Percentiles rank a stretch among this genome's conserved stretches.
Conservation (phyloP, 2,797 vertebrate genomes). For the Gobionotothen gibberifrons region DNA sequence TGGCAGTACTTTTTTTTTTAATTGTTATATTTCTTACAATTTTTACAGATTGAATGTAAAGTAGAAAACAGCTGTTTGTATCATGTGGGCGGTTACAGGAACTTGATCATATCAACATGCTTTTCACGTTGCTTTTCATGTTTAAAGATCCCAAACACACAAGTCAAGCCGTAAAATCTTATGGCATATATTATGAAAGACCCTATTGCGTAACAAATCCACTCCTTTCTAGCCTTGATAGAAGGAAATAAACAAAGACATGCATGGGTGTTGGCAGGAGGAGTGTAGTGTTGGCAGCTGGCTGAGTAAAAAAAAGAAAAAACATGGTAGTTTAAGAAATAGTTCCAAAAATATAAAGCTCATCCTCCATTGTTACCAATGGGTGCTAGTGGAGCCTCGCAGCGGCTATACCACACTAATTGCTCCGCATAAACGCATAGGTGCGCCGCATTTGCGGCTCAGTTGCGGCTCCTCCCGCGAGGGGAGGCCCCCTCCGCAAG, state of each 20-base stretch:
- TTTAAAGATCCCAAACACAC: background rate
- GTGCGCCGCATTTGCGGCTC: too few species aligned
- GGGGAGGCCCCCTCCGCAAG: too few species aligned
- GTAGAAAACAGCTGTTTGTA: background rate
- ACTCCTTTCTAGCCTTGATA: background rate
- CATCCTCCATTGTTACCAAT: background rate
- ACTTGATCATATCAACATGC: background rate
- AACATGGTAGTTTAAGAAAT: background rate
- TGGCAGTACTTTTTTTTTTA: background rate
- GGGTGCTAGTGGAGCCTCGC: too few species aligned
- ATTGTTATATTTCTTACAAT: background rate
- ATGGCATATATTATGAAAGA: background rate
- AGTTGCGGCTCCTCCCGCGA: too few species aligned
- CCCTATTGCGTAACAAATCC: conserved; percentile 9
- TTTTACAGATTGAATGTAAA: background rate
- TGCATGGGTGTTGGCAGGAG: background rate
- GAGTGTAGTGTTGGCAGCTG: background rate
- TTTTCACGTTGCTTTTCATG: conserved; percentile 37
- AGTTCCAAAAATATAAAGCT: conserved; percentile 11
- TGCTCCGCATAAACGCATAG: too few species aligned
- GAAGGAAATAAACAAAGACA: conserved; percentile 15
- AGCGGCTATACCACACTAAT: too few species aligned
- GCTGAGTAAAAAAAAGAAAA: conserved; percentile 2
- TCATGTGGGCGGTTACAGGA: background rate
- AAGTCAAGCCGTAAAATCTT: background rate